Base-by-base conservation (phyloP, 2,888 invertebrate genomes). In the Prosopocoilus inquinatus region DNA sequence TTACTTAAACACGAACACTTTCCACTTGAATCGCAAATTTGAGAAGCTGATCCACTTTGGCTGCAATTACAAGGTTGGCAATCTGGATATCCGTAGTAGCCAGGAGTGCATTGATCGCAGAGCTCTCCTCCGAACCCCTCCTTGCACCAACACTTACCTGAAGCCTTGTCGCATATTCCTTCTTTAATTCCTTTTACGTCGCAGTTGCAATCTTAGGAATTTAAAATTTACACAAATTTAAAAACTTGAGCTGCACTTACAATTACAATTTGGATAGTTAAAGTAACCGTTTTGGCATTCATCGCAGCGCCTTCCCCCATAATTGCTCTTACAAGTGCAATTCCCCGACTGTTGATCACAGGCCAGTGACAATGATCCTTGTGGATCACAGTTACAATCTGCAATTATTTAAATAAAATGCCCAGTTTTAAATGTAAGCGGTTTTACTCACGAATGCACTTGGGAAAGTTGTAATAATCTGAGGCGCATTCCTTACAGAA, bases 321-420 rank as follows among this genome's bases (percentile, higher is more conserved):
- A 98, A 74, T 93, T 96, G 72, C 87, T 89, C 70, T 89, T 87
- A 73, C 98, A 99, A 0, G 90, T 90, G 72, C 98, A 99, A 69
- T 93, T 91, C 4, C 96, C 96, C 33, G 82, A 84, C 2, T 77
- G 77, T 59, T 87, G 82, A 65, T 94, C 87, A 69, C 95, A 95
- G 9, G 85, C 80, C 51, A 82, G 78, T 7, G 86, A 85, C 12
- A 86, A 80, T 0, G 94, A 87, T 0, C 96, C 96, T 32, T 87
- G 79, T 0, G 80, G 70, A 70, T 90, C 91, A 75, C 96, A 97
- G 56, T 87, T 85, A 70, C 96, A 96, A 58, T 88, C 94, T 92
- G 72, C 28, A 75, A 69, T 8, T 39, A 20, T 9, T n/a, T 5
- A 4, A 4, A 38, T 38, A 35, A 12, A 41, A 7, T n/a, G 28